phyloP scores from a whole-genome alignment of 2,888 invertebrate genomes.

The Mantis religiosa region DNA sequence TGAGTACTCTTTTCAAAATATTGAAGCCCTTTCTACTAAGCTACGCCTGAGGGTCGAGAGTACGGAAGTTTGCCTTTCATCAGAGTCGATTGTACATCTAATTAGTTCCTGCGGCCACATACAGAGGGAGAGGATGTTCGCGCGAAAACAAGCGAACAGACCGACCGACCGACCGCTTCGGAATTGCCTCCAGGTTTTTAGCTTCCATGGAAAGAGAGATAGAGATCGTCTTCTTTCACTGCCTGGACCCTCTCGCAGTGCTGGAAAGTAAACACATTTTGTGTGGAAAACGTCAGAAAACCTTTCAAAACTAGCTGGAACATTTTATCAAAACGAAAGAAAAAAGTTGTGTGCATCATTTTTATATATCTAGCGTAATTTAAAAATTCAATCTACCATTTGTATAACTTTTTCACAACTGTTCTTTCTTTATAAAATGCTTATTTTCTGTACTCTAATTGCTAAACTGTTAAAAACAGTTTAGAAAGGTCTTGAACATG shows the following conservation, averaged over 20 bases:
- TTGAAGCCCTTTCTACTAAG: not conserved
- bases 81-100: conserved; percentile 1
- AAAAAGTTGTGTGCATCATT: too few species aligned
- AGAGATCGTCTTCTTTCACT: not conserved
- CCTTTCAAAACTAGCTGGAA: too few species aligned
- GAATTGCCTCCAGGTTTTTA: not conserved
- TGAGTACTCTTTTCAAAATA: not conserved
- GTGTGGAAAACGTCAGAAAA: too few species aligned
- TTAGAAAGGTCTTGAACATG: too few species aligned
- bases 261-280: too few species aligned
- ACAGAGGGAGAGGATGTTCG: not conserved
- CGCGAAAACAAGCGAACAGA: not conserved
- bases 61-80: not conserved
- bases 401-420: too few species aligned
- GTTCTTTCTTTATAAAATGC: too few species aligned
- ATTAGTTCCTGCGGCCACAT: not conserved
- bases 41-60: not conserved
- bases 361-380: too few species aligned
- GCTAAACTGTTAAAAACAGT: too few species aligned
- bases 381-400: too few species aligned
- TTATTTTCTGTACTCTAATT: too few species aligned
- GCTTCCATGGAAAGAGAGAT: not conserved
- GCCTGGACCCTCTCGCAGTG: not conserved
- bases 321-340: too few species aligned
- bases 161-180: not conserved